Conservation (phyloP, 2,113 vertebrate genomes). For the Dolichotis patagonum region DNA sequence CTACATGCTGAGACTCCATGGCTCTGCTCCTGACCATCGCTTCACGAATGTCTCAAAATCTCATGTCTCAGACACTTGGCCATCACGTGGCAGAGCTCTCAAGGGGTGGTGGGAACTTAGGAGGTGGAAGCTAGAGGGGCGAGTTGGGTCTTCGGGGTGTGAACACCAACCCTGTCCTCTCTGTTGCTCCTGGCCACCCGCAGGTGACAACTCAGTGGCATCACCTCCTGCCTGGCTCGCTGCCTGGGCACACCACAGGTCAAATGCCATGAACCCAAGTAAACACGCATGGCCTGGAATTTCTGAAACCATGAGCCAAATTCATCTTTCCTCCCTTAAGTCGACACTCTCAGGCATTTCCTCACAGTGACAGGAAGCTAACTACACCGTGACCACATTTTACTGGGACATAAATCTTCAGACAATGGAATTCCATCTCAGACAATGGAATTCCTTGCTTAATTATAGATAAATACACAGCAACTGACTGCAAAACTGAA, state of each 20-base stretch:
- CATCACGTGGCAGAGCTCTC: neutral
- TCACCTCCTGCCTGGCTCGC: neutral
- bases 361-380: neutral
- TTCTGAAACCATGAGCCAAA: neutral
- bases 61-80: neutral
- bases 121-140: no score
- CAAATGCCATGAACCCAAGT: neutral
- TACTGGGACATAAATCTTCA: slow-evolving; percentile 74
- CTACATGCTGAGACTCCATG: neutral
- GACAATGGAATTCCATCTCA: slow-evolving; percentile 60
- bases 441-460: slow-evolving; percentile 56
- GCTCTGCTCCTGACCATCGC: neutral
- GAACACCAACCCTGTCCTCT: neutral
- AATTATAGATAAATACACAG: slow-evolving; percentile 62
- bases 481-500: slow-evolving; percentile 65
- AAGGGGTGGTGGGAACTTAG: neutral
- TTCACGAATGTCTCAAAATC: neutral
- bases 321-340: neutral
- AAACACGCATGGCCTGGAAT: neutral
- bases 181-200: neutral
- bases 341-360: neutral
- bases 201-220: neutral
- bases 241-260: neutral
- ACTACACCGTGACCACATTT: neutral
- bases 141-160: neutral